Conservation (phyloP, 2,113 vertebrate genomes). For the Paramisgurnus dabryanus region DNA sequence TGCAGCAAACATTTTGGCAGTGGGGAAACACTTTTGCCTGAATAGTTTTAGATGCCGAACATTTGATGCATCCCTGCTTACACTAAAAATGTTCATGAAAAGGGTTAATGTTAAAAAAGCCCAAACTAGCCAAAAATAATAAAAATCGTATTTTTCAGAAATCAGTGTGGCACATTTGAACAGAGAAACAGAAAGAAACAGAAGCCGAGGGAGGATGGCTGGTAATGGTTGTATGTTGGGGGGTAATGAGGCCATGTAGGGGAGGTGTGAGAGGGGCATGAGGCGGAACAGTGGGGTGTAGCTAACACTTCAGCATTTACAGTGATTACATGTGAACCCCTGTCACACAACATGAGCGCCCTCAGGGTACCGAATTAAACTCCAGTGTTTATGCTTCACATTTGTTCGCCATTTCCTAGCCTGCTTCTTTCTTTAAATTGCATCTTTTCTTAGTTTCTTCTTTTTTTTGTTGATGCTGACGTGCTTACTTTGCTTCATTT, state of each 20-base stretch:
- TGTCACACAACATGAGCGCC: conserved; percentile 75
- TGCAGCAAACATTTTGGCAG: too few species aligned
- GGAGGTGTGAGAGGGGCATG: conserved; percentile 70
- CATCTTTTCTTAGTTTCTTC: conserved; percentile 1
- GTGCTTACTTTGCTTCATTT: conserved; percentile 68
- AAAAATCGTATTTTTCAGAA: not conserved
- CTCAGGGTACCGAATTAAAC: conserved; percentile 77
- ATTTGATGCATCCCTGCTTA: too few species aligned
- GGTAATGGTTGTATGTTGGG: conserved; percentile 73
- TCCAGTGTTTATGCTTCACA: conserved; percentile 75
- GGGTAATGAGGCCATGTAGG: conserved; percentile 74
- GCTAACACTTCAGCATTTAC: conserved; percentile 66
- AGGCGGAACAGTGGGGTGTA: conserved; percentile 58
- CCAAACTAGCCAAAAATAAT: not conserved
- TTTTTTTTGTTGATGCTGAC: conserved; percentile 54
- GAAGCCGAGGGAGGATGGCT: conserved; percentile 60
- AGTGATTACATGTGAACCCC: conserved; percentile 77
- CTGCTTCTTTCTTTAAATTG: conserved; percentile 19
- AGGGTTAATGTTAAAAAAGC: too few species aligned
- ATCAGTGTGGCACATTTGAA: conserved; percentile 47
- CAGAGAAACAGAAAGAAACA: conserved; percentile 30
- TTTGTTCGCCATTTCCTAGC: conserved; percentile 57
- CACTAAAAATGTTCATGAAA: too few species aligned
- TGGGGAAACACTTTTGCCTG: too few species aligned
- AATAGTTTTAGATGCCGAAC: too few species aligned